A percentile compares a stretch with the other conserved stretches of the same genome.
phyloP scores from a whole-genome alignment of 2,888 invertebrate species.

The Coelopa pilipes region DNA sequence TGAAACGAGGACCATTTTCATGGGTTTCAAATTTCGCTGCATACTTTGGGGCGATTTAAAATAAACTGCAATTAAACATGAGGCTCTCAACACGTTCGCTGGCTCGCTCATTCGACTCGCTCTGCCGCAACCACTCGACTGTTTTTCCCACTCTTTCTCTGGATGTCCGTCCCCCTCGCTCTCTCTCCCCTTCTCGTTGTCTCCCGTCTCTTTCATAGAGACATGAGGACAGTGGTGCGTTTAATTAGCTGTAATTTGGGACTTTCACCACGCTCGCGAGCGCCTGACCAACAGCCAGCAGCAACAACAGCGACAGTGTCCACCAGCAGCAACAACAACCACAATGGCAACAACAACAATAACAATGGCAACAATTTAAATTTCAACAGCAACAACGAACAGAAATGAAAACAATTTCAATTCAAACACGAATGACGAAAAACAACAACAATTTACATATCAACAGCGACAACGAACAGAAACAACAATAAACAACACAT shows the following conservation, averaged over 20 bases:
- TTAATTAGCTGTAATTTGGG: no score
- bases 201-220: background rate
- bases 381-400: no score
- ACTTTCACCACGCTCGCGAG: background rate
- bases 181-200: background rate
- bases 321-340: background rate
- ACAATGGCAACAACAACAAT: background rate
- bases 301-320: background rate
- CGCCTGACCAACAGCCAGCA: background rate
- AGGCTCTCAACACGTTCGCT: no score
- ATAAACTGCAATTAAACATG: no score
- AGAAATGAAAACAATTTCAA: no score
- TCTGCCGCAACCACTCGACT: background rate
- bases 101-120: no score
- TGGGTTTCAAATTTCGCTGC: no score
- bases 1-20: no score
- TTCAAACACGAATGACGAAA: no score
- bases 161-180: background rate
- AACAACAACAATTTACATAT: no score
- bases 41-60: no score
- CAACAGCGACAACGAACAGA: background rate
- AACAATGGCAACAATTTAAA: background rate
- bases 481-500: background rate
- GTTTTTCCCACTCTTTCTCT: no score
- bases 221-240: background rate